Conservation (phyloP, 2,797 vertebrate species). For the Sebastes variabilis region DNA sequence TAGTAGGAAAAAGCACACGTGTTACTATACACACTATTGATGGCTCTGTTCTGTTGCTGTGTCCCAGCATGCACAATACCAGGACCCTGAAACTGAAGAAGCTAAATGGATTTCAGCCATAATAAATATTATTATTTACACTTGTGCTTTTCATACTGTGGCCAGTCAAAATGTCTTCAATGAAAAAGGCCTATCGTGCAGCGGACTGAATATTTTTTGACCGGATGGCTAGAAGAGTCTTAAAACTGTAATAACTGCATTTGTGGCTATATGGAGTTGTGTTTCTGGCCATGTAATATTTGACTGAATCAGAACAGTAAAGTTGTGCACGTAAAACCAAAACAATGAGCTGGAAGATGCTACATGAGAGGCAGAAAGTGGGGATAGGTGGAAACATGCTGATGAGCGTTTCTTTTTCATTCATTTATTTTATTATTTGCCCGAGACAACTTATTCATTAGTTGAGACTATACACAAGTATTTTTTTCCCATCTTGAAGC, state of each 20-base stretch:
- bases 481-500: conserved; percentile 66
- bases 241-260: neutral
- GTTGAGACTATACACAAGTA: conserved; percentile 76
- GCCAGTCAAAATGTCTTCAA: no score
- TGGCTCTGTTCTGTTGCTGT: no score
- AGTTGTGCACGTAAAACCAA: neutral
- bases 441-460: conserved; percentile 70
- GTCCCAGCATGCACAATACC: no score
- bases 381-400: neutral
- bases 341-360: neutral
- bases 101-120: no score
- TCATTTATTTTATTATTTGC: conserved; percentile 75
- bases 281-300: neutral
- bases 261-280: neutral
- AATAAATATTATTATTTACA: no score
- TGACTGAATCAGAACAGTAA: neutral
- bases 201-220: neutral
- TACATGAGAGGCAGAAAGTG: neutral
- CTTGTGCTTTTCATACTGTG: no score
- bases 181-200: no score
- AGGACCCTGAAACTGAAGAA: no score
- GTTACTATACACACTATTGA: no score
- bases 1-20: no score
- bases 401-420: conserved; percentile 22
- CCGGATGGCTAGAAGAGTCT: neutral